Evolutionary conservation across 2,888 invertebrate species (phyloP).

Genomic region (Aricia artaxerxes): DNA sequence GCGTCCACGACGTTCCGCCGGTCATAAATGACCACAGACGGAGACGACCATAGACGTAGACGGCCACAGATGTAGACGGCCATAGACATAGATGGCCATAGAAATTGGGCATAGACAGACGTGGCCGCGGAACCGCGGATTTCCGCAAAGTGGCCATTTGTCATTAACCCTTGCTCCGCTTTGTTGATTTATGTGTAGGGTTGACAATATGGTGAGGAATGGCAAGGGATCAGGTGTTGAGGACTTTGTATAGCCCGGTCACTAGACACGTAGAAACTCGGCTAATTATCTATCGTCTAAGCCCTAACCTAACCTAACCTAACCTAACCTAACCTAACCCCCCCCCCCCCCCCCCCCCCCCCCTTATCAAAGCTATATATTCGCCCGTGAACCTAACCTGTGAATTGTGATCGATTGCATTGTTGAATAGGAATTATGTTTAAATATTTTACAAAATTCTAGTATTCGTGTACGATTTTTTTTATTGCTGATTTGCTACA

Average conservation of each 20-base stretch:
- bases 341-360: too few relatives aligned
- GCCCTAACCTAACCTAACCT: too few relatives aligned
- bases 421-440: background rate
- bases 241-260: too few relatives aligned
- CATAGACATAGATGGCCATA: background rate
- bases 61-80: background rate
- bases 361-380: too few relatives aligned
- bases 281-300: background rate
- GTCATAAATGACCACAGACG: background rate
- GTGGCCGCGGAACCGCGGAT: background rate
- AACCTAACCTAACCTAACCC: too few relatives aligned
- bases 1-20: background rate
- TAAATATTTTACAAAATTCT: too few relatives aligned
- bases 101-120: background rate
- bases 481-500: too few relatives aligned
- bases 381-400: too few relatives aligned
- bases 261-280: background rate
- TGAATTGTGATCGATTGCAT: too few relatives aligned
- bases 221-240: background rate
- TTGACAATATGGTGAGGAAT: slow-evolving; percentile 6
- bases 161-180: slow-evolving; percentile 8
- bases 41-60: background rate
- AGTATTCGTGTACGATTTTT: too few relatives aligned
- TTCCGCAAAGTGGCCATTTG: slow-evolving; percentile 3
- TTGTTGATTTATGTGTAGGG: background rate